Conservation (phyloP, 2,888 invertebrate species). For the Lomographa bimaculata region DNA sequence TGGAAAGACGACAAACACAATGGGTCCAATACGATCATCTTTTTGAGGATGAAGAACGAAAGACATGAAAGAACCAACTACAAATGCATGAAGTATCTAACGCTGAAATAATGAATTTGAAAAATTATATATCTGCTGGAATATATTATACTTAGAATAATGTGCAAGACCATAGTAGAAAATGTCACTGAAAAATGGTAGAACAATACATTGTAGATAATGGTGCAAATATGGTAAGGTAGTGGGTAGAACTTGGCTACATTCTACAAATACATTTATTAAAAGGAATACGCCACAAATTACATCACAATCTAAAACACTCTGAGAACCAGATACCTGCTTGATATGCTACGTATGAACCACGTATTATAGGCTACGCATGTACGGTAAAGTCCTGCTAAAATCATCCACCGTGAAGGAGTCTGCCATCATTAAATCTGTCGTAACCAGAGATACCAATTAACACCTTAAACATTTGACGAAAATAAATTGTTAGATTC, state of each 20-base stretch:
- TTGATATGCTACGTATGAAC: too few species aligned
- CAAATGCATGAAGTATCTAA: neutral
- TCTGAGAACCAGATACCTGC: slow-evolving; percentile 55
- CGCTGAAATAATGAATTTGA: neutral
- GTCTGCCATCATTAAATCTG: slow-evolving; percentile 81
- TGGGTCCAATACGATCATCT: too few species aligned
- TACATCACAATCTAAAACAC: slow-evolving; percentile 30
- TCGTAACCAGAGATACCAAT: slow-evolving; percentile 53
- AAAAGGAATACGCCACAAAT: slow-evolving; percentile 23
- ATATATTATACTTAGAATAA: neutral
- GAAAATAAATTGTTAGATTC: slow-evolving; percentile 34
- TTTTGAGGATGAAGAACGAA: neutral
- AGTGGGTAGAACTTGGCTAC: slow-evolving; percentile 11
- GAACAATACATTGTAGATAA: slow-evolving; percentile 1
- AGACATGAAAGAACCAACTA: slow-evolving; percentile 4
- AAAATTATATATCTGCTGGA: too few species aligned
- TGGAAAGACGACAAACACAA: too few species aligned
- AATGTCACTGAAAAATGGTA: slow-evolving; percentile 3
- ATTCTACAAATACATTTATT: slow-evolving; percentile 19
- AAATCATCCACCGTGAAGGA: slow-evolving; percentile 75
- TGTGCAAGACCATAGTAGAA: slow-evolving; percentile 5
- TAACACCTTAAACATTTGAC: slow-evolving; percentile 34
- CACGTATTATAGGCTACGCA: slow-evolving; percentile 75
- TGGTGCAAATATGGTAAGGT: too few species aligned
- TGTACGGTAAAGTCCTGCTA: slow-evolving; percentile 77